Percentiles rank a stretch among this genome's conserved stretches.
These are phyloP conservation scores for Gymnoscopelus braueri DNA, from an alignment of 2,797 vertebrate species.

Conservation along the genomic window DNA sequence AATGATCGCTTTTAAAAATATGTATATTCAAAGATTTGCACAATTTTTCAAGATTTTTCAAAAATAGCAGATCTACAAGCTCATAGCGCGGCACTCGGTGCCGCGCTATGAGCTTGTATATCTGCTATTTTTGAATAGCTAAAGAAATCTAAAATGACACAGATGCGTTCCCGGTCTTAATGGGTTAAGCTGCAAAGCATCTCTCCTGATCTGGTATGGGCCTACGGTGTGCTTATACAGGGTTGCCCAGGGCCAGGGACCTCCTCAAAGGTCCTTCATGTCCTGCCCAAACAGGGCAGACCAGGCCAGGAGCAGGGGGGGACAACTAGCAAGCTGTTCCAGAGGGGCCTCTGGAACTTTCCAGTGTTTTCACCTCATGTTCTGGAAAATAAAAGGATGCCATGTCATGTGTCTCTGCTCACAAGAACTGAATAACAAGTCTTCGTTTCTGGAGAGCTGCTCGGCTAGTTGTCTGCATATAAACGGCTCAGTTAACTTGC, in stretches of 20 bases:
- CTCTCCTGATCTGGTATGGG: not conserved
- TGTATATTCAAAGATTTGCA: too few species aligned
- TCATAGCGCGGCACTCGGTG: too few species aligned
- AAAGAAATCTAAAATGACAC: too few species aligned
- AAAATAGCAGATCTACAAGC: too few species aligned
- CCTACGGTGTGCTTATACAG: conserved; percentile 9
- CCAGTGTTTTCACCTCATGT: conserved; percentile 55
- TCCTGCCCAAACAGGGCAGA: conserved; percentile 54
- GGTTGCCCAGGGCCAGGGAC: conserved; percentile 29
- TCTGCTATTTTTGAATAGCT: too few species aligned
- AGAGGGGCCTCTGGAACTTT: conserved; percentile 61
- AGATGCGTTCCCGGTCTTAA: too few species aligned
- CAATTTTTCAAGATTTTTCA: too few species aligned
- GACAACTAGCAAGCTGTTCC: conserved; percentile 29
- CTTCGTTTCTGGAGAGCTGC: conserved; percentile 23
- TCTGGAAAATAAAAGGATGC: conserved; percentile 63
- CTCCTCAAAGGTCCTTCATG: conserved; percentile 55
- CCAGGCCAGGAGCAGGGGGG: conserved; percentile 31
- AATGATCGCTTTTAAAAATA: too few species aligned
- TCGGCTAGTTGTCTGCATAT: conserved; percentile 9
- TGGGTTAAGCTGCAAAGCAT: too few species aligned
- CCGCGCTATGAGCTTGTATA: too few species aligned
- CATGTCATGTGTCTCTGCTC: conserved; percentile 47
- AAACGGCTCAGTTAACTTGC: not conserved
- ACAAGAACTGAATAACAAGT: conserved; percentile 10